Percentiles rank a stretch among this genome's conserved stretches.
phyloP scores from a whole-genome alignment of 92 coral and sea anemone species.

The Palythoa caribaeorum region DNA sequence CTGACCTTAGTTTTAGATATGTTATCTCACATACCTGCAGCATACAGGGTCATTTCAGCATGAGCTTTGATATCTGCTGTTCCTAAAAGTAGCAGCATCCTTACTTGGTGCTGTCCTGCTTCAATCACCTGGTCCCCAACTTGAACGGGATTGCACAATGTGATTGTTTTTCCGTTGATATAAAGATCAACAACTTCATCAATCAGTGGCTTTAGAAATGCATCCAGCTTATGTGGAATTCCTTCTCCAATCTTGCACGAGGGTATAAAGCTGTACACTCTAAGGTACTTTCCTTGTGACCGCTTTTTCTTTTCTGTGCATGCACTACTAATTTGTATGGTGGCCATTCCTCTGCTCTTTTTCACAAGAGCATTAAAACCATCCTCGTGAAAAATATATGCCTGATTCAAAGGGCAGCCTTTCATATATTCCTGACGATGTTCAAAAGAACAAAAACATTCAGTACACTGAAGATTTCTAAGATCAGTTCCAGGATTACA shows the following conservation, averaged over 20 bases:
- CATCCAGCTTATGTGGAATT: slow-evolving; percentile 72
- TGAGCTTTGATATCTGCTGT: slow-evolving; percentile 78
- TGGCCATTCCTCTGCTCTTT: slow-evolving; percentile 67
- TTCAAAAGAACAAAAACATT: slow-evolving; percentile 53
- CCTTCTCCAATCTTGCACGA: slow-evolving; percentile 66
- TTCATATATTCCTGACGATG: slow-evolving; percentile 47
- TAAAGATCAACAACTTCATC: slow-evolving; percentile 70
- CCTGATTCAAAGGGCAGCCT: slow-evolving; percentile 69
- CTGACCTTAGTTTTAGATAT: no score
- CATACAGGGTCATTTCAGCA: slow-evolving; percentile 70
- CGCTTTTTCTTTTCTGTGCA: slow-evolving; percentile 55
- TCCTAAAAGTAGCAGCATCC: slow-evolving; percentile 68
- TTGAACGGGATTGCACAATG: slow-evolving; percentile 30
- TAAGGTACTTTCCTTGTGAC: slow-evolving; percentile 51
- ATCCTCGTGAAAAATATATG: slow-evolving; percentile 69
- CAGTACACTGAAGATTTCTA: slow-evolving; percentile 53
- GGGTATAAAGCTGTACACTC: slow-evolving; percentile 64
- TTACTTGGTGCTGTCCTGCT: slow-evolving; percentile 64
- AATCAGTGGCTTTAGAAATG: slow-evolving; percentile 71
- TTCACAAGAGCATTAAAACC: slow-evolving; percentile 71
- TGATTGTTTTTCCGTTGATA: slow-evolving; percentile 57
- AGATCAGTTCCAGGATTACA: slow-evolving; percentile 21
- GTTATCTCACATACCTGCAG: no score
- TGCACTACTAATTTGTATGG: slow-evolving; percentile 62
- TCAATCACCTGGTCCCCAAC: slow-evolving; percentile 15